These are phyloP conservation scores for Diplazon laetatorius DNA, from an alignment of 2,888 invertebrate species.

Conservation along the genomic window DNA sequence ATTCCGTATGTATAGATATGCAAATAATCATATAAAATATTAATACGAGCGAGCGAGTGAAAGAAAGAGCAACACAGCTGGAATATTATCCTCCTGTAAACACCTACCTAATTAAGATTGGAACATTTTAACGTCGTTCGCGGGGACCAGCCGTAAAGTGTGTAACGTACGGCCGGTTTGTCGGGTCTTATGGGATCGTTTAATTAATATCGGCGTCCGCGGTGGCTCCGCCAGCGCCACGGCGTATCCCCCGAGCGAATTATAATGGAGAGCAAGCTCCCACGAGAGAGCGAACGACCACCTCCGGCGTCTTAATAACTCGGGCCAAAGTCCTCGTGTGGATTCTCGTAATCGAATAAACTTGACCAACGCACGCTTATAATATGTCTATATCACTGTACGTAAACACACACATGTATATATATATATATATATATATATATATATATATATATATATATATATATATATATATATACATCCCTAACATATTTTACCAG, in stretches of 20 bases:
- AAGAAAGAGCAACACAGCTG: conserved; percentile 66
- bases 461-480: background rate
- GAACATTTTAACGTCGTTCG: conserved; percentile 80
- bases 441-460: background rate
- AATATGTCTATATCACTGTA: conserved; percentile 10
- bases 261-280: conserved; percentile 34
- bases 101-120: conserved; percentile 83
- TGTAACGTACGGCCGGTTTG: conserved; percentile 79
- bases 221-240: conserved; percentile 38
- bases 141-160: conserved; percentile 79
- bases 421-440: background rate
- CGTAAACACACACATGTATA: no score
- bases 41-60: background rate
- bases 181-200: conserved; percentile 81
- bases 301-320: conserved; percentile 78
- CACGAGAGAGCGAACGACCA: conserved; percentile 75
- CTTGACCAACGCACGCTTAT: background rate
- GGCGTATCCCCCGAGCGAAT: conserved; percentile 30
- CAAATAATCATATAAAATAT: no score
- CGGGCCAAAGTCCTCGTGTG: conserved; percentile 46
- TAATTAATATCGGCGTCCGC: conserved; percentile 81
- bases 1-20: no score
- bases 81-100: conserved; percentile 79
- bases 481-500: no score
- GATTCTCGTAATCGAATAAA: conserved; percentile 29